Evolutionary conservation across 2,797 vertebrate species (phyloP).

Genomic region (Oceanodroma leucorhoa): DNA sequence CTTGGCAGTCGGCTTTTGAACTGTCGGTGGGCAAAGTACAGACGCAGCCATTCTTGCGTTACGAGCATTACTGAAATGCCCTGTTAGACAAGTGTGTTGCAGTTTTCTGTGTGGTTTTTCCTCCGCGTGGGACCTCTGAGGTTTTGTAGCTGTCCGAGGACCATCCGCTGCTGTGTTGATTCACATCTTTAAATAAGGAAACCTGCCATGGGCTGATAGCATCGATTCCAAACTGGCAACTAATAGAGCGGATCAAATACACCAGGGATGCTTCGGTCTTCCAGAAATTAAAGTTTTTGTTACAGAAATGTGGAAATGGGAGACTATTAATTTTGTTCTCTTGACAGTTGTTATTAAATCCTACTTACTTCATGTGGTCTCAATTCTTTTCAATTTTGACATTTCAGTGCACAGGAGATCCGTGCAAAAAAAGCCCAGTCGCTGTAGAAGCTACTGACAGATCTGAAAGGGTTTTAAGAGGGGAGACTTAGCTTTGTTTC

Average conservation of each 20-base stretch:
- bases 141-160: neutral
- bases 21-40: neutral
- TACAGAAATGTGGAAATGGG: conserved; percentile 1
- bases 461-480: neutral
- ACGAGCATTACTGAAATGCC: accelerated
- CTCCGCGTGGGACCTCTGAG: neutral
- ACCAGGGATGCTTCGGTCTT: neutral
- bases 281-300: conserved; percentile 24
- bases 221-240: conserved; percentile 6
- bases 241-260: neutral
- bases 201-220: neutral
- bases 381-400: neutral
- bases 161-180: neutral
- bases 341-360: conserved; percentile 37
- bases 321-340: conserved; percentile 25
- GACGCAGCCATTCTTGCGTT: neutral
- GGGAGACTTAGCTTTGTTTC: neutral
- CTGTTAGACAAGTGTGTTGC: neutral
- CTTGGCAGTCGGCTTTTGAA: neutral
- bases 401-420: neutral
- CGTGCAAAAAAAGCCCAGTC: accelerated
- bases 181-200: neutral
- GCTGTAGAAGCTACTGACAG: neutral
- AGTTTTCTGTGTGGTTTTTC: neutral
- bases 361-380: neutral